Evolutionary conservation across 2,113 vertebrate genomes (phyloP), one percentile per base, ranked within the genome.

Genomic region (Platysternon megacephalum): DNA sequence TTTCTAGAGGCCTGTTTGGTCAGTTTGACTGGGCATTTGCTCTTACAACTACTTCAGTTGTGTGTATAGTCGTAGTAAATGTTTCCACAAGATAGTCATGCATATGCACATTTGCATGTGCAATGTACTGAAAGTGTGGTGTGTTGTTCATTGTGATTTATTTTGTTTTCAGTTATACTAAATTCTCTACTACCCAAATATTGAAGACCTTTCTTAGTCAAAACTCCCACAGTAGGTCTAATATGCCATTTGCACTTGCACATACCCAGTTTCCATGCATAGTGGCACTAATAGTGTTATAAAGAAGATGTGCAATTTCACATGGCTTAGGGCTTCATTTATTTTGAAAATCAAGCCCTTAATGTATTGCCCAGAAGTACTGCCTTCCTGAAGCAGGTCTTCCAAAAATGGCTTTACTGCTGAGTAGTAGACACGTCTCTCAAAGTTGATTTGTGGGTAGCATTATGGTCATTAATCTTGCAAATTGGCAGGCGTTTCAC

Each of bases 21-120:
- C 14, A 72, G 10, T 46, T 13, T 11, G 24, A 5, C 29, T 55
- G 6, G 4, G 9, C 92, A 39, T 56, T 94, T 46, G 8, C 29
- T 16, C 1, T 2, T 46, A 24, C 48, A 49, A 5, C 6, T 90
- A n/a, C n/a, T 68, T n/a, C 44, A 12, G 3, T 11, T 21, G 3
- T 52, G 17, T 32, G 11, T 6, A 6, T 2, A 68, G 28, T 44
- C 42, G 5, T 19, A 53, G 19, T 2, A 8, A 3, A 35, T 11
- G 22, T 51, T 35, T 26, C 22, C 12, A 11, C 65, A 76, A 29
- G 1, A 29, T 16, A 72, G 88, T 80, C 81, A 87, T 78, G 35
- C 2, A 14, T 4, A 0, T 79, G 1, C 21, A 11, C 21, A 9
- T 76, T 56, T 84, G 3, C 42, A 4, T 61, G 17, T 1, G 2